Evolutionary conservation across 1,140 invertebrate species (phyloP), one percentile per base, ranked within the genome.

Genomic region (Capitella teleta): DNA sequence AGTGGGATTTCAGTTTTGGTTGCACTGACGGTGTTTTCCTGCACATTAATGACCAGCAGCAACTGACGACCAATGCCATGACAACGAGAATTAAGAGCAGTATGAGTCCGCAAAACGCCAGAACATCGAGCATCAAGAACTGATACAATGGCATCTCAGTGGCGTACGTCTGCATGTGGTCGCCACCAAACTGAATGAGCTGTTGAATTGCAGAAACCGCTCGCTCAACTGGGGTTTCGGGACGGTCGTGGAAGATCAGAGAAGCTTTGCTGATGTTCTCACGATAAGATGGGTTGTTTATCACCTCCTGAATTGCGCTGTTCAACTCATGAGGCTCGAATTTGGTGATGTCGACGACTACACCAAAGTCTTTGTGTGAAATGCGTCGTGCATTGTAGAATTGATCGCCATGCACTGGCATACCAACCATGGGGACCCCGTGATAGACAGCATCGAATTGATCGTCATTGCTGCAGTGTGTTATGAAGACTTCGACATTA

Each of bases 391-490:
- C 51, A 18, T 52, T 52, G n/a, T 38, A 34, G 10, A 25, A 36
- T 19, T 52, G 51, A 28, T 52, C 51, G 12, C 44, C 45, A 24
- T 24, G 41, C 23, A 52, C 16, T 8, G 51, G 51, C n/a, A 52
- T 19, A 2, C 44, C 36, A 12, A 52, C 5, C 45, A 52, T 52
- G 19, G 51, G 51, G 5, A 49, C 46, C 19, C 32, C 45, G 1
- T 47, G 47, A 48, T 53, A 55, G 2, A 54, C 19, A 5, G 58
- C 49, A 36, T 64, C 62, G 12, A 47, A 34, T 25, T 58, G 47
- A 10, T 58, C 57, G 34, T 64, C 63, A 21, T 52, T 38, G 2
- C 62, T 62, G 32, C 52, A 52, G 50, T 64, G 62, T 1, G 62
- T 58, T 25, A 64, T 59, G 52, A 64, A 64, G 10, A 57, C 26